Percentiles rank a stretch among this genome's conserved stretches.
phyloP scores from a whole-genome alignment of 2,113 vertebrate genomes.

The Baryphthengus martii region DNA sequence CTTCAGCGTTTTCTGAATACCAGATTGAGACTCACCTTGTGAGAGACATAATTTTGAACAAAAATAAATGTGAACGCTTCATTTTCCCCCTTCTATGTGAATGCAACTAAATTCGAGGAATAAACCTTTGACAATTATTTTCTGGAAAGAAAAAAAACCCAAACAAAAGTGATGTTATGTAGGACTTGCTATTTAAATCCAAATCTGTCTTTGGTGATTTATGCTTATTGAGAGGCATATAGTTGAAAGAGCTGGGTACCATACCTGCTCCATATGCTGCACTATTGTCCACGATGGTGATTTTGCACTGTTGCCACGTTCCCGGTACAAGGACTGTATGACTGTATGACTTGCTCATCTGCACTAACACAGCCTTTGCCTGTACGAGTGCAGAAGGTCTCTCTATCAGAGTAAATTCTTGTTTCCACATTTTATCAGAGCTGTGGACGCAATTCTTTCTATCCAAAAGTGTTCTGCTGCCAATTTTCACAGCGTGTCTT shows the following conservation, averaged over 20 bases:
- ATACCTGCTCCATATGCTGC: not conserved
- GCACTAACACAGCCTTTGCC: not conserved
- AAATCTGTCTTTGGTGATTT: not conserved
- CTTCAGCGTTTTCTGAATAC: not conserved
- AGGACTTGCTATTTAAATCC: not conserved
- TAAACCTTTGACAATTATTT: not conserved
- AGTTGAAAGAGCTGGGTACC: not conserved
- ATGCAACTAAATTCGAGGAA: not conserved
- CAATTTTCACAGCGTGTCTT: not conserved
- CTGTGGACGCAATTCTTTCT: not conserved
- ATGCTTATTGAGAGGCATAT: not conserved
- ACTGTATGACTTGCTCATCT: not conserved
- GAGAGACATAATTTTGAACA: not conserved
- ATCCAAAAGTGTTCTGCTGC: not conserved
- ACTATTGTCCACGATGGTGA: not conserved
- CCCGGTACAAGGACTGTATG: accelerated
- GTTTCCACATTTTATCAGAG: not conserved
- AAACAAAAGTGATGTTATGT: not conserved
- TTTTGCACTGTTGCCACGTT: not conserved
- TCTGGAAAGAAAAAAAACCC: not conserved
- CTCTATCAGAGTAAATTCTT: not conserved
- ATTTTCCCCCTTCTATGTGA: not conserved
- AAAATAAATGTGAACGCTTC: not conserved
- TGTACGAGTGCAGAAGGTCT: not conserved
- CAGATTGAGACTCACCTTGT: not conserved